Conservation (phyloP, 2,797 vertebrate genomes). For the Hydrophis major region DNA sequence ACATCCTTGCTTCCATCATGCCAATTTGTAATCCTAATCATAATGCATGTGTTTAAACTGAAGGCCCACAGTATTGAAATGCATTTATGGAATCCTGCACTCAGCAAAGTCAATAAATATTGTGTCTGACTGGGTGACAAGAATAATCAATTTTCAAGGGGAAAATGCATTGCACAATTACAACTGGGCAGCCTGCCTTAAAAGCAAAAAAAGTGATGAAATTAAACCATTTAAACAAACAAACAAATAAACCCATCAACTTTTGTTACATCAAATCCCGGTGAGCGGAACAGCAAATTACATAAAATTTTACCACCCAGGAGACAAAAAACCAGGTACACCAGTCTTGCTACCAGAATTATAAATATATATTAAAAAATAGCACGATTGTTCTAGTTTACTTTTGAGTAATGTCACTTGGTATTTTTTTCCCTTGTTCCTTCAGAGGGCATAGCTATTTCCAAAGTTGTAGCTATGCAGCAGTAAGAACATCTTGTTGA, state of each 20-base stretch:
- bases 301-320: not conserved
- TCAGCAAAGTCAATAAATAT: conserved; percentile 14
- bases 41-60: not conserved
- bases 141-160: not conserved
- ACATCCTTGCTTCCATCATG: not conserved
- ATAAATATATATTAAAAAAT: conserved; percentile 18
- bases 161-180: not conserved
- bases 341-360: conserved; percentile 12
- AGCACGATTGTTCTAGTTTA: conserved; percentile 24
- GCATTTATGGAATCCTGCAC: conserved; percentile 1
- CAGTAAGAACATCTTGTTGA: conserved; percentile 44
- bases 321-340: not conserved
- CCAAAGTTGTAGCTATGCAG: not conserved
- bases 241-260: not conserved
- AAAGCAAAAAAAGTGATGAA: conserved; percentile 29
- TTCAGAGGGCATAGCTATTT: conserved; percentile 37
- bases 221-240: conserved; percentile 10
- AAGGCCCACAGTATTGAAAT: not conserved
- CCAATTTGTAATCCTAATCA: conserved; percentile 1
- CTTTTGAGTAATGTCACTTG: conserved; percentile 50
- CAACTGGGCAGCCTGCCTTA: not conserved
- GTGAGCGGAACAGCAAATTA: conserved; percentile 20
- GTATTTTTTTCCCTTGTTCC: conserved; percentile 57
- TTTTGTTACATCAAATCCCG: conserved; percentile 22
- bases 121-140: not conserved